Evolutionary conservation across 35 echinoderm and acorn worm species (phyloP).

Genomic region (Ophiothrix spiculata): DNA sequence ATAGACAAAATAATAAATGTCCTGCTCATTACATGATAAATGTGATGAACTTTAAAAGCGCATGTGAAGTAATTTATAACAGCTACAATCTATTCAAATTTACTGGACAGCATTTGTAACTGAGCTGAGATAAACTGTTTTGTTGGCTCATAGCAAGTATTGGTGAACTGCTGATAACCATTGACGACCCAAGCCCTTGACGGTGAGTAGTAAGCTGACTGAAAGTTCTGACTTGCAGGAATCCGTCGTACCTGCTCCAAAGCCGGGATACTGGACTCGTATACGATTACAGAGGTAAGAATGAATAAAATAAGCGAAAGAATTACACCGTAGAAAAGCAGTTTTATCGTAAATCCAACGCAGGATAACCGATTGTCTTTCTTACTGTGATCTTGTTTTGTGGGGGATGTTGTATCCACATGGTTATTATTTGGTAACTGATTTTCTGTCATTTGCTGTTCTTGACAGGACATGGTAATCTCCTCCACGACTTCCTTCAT

Average conservation of each 20-base stretch:
- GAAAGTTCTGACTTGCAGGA: neutral
- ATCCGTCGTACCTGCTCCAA: conserved; percentile 4
- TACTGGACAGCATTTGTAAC: neutral
- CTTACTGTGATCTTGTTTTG: neutral
- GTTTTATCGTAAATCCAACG: neutral
- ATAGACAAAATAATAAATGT: too few species aligned
- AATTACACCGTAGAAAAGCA: neutral
- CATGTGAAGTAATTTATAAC: too few species aligned
- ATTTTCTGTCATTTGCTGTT: neutral
- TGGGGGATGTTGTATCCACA: neutral
- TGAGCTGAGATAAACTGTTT: conserved; percentile 10
- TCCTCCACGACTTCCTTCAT: neutral
- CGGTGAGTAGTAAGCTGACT: conserved; percentile 21
- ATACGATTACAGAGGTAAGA: conserved; percentile 1
- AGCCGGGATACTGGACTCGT: conserved; percentile 25
- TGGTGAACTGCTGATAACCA: conserved; percentile 18
- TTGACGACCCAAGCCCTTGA: conserved; percentile 13
- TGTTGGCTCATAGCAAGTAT: neutral
- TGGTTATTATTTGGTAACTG: conserved; percentile 18
- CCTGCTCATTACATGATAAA: too few species aligned
- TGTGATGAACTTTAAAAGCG: too few species aligned
- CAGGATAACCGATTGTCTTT: neutral
- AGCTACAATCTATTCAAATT: too few species aligned
- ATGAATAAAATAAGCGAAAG: neutral
- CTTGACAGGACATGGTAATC: neutral